phyloP scores from a whole-genome alignment of 2,888 invertebrate genomes.

The Linnaemya vulpina region DNA sequence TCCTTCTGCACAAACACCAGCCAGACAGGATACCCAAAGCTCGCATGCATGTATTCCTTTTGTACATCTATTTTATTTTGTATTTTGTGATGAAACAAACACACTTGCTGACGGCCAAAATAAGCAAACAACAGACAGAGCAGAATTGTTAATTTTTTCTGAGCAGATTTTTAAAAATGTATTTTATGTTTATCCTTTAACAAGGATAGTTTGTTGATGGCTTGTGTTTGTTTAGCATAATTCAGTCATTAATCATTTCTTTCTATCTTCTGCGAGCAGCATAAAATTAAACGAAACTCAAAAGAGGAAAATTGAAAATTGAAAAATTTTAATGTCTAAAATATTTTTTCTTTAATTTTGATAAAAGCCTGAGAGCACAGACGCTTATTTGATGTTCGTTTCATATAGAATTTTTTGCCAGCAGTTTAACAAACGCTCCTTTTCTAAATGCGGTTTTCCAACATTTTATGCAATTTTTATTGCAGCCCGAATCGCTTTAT shows the following conservation, averaged over 20 bases:
- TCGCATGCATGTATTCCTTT: conserved; percentile 11
- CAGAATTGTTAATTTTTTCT: conserved; percentile 16
- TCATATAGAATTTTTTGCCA: neutral
- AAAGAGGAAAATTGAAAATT: conserved; percentile 9
- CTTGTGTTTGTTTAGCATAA: conserved; percentile 61
- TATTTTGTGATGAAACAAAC: conserved; percentile 54
- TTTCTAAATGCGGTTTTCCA: conserved; percentile 7
- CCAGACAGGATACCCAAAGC: conserved; percentile 39
- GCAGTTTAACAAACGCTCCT: neutral
- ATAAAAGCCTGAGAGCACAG: conserved; percentile 16
- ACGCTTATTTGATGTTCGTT: neutral
- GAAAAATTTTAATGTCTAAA: conserved; percentile 9
- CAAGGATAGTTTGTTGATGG: conserved; percentile 55
- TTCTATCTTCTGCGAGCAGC: neutral
- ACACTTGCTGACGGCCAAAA: conserved; percentile 60
- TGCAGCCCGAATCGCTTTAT: neutral
- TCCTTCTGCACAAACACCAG: conserved; percentile 4
- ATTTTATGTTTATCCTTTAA: conserved; percentile 39
- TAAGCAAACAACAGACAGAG: conserved; percentile 55
- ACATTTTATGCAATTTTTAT: conserved; percentile 53
- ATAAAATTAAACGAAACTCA: neutral
- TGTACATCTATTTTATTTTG: neutral
- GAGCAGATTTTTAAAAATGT: conserved; percentile 14
- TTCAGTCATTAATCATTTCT: conserved; percentile 68
- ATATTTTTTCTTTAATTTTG: conserved; percentile 38